Evolutionary conservation across 1,140 invertebrate genomes (phyloP), one percentile per base, ranked within the genome.

Genomic region (Meloidogyne floridensis): DNA sequence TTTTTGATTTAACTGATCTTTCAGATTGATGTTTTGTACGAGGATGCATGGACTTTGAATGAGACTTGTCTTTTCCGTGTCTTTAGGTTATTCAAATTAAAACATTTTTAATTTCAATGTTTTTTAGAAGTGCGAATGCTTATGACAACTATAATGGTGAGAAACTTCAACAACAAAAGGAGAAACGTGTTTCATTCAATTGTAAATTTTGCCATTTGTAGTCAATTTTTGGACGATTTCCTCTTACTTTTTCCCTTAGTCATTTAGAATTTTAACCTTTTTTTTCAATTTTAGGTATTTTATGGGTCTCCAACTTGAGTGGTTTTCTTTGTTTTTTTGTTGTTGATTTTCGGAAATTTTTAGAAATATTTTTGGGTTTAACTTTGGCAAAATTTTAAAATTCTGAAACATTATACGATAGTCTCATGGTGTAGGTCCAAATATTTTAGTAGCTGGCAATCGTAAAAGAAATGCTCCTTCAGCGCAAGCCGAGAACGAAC

Each of bases 11-110:
- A 11, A 81, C 51, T 82, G 3, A 32, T 82, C 1, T 69, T 97
- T 98, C 87, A 96, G 93, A 95, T 99, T 81, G 97, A 97, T n/a
- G 94, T 97, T 86, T 91, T 99, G 96, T 2, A 96, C 96, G 0
- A 99, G 97, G 97, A 96, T 95, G 86, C 92, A 0, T 99, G 97
- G 97, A 96, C 95, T 86, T 92, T 98, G 2, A 94, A 93, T 72
- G 96, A 98, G 83, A 94, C 94, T 81, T 71, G 59, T 42, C 75
- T 32, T 18, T 81, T 20, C 20, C 20, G 20, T 20, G 20, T 20
- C 20, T 81, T 69, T 54, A 15, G 15, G 80, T 81, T 32, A 32
- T 47, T 20, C 4, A 20, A 10, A 47, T 76, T 43, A 10, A 13
- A 43, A 47, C 5, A 47, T 53, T 43, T 81, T 82, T 13, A 71